phyloP scores from a whole-genome alignment of 2,113 vertebrate species.

The Pipa parva region DNA sequence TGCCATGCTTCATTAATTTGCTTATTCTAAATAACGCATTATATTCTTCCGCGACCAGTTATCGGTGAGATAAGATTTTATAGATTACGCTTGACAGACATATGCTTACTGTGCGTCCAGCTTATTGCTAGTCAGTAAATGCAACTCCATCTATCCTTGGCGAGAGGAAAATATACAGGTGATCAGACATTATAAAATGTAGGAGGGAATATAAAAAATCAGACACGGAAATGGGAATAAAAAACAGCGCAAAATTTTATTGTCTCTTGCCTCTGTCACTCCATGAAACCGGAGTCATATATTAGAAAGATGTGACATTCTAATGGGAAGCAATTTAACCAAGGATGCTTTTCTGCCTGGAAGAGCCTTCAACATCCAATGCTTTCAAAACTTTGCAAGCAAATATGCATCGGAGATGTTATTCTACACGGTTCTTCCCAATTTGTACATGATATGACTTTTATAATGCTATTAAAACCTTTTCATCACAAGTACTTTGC shows the following conservation, averaged over 20 bases:
- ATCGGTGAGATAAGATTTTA: no score
- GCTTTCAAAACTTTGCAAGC: constrained; percentile 62
- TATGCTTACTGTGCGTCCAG: no score
- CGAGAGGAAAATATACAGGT: constrained; percentile 48
- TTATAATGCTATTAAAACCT: constrained; percentile 71
- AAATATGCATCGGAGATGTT: constrained; percentile 60
- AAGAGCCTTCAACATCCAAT: constrained; percentile 65
- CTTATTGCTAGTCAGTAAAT: constrained; percentile 46
- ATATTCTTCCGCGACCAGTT: no score
- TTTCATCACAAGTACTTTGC: constrained; percentile 60
- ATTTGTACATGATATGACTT: constrained; percentile 73
- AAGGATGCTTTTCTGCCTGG: constrained; percentile 75
- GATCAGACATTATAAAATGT: constrained; percentile 54
- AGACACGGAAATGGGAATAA: constrained; percentile 67
- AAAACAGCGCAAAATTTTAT: constrained; percentile 73
- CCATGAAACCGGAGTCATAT: constrained; percentile 68
- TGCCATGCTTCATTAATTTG: no score
- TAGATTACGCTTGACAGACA: no score
- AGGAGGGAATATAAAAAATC: constrained; percentile 57
- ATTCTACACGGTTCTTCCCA: constrained; percentile 58
- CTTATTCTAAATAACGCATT: no score
- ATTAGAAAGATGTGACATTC: constrained; percentile 79
- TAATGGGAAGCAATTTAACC: constrained; percentile 79
- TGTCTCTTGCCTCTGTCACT: constrained; percentile 68
- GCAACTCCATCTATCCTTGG: constrained; percentile 37